Conservation (phyloP, 2,113 vertebrate genomes). For the Zosterops pallidus region DNA sequence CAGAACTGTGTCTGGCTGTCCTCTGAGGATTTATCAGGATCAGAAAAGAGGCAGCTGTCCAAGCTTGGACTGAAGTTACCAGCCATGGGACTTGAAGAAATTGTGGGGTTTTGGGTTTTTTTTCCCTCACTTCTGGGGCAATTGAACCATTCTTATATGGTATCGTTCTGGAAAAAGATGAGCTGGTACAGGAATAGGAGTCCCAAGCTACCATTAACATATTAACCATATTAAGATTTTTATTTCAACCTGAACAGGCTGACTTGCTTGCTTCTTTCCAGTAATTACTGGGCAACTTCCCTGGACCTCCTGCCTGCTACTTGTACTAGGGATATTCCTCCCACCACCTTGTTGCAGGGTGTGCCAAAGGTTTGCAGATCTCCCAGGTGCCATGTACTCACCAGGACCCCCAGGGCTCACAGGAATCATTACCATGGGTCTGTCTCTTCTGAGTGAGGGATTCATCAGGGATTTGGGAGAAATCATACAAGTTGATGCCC, state of each 20-base stretch:
- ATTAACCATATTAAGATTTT: not conserved
- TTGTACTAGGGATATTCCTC: not conserved
- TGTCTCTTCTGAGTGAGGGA: not conserved
- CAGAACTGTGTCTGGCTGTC: not conserved
- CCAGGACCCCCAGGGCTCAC: not conserved
- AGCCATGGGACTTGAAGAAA: slow-evolving; percentile 18
- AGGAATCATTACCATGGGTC: not conserved
- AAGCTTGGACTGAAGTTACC: not conserved
- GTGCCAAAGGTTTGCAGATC: not conserved
- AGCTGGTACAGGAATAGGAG: not conserved
- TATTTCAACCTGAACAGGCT: not conserved
- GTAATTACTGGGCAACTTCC: not conserved
- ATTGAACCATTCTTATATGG: not conserved
- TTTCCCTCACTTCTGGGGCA: not conserved
- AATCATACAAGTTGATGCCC: not conserved
- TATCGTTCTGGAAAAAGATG: not conserved
- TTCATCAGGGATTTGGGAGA: not conserved
- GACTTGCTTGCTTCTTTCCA: not conserved
- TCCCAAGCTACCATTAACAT: not conserved
- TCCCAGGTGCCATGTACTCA: not conserved
- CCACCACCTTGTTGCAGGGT: not conserved
- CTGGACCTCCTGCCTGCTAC: not conserved
- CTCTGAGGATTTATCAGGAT: slow-evolving; percentile 49
- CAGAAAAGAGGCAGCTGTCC: slow-evolving; percentile 5
- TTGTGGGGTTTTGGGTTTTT: not conserved